A percentile compares a stretch with the other conserved stretches of the same genome.
These are phyloP conservation scores for Rhea americana DNA, from an alignment of 2,113 vertebrate species.

Conservation along the genomic window DNA sequence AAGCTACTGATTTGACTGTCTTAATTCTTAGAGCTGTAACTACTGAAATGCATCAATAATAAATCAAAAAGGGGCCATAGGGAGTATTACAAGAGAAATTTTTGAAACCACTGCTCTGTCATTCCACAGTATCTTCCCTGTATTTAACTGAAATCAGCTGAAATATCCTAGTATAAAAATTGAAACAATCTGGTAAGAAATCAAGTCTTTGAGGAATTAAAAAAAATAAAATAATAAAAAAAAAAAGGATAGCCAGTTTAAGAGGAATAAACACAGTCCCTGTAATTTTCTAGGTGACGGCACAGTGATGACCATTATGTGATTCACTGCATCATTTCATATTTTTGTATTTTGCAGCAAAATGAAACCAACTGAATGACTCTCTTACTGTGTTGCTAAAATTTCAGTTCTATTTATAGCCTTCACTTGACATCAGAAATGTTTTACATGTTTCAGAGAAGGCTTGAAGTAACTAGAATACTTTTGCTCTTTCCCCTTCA, in stretches of 20 bases:
- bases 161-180: background rate
- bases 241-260: background rate
- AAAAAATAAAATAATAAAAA: background rate
- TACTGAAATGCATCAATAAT: background rate
- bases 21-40: background rate
- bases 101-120: background rate
- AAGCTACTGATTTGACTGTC: background rate
- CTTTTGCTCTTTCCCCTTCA: background rate
- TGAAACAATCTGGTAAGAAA: background rate
- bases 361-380: background rate
- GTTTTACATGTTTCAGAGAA: background rate
- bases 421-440: background rate
- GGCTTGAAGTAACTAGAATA: background rate
- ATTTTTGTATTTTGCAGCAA: background rate
- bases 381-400: background rate
- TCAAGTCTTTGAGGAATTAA: background rate
- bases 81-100: background rate
- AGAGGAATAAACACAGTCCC: background rate
- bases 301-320: background rate
- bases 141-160: background rate
- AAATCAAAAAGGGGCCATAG: background rate
- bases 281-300: background rate
- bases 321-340: background rate
- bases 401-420: background rate
- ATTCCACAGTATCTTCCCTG: background rate